These are phyloP conservation scores for Lateolabrax maculatus DNA, from an alignment of 2,797 vertebrate genomes.

Conservation along the genomic window DNA sequence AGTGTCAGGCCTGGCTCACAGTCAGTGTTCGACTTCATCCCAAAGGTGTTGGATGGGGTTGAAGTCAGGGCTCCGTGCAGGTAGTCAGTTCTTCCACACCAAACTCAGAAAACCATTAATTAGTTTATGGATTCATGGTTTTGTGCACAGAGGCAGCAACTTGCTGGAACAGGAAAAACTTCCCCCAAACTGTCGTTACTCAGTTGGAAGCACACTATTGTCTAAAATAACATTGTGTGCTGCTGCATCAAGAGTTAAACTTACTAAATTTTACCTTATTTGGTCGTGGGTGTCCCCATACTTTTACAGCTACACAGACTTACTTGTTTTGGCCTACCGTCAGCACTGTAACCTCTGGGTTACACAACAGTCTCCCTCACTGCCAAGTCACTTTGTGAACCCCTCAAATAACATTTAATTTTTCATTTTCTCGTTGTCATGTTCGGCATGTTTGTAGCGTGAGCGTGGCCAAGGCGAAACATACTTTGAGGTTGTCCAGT, in stretches of 20 bases:
- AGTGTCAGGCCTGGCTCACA: background rate
- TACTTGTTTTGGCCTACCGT: background rate
- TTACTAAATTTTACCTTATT: too few relatives aligned
- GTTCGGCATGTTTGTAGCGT: background rate
- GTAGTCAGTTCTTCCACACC: background rate
- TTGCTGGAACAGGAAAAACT: background rate
- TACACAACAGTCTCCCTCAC: background rate
- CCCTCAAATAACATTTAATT: slow-evolving; percentile 15
- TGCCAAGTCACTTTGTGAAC: background rate
- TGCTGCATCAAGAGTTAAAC: too few relatives aligned
- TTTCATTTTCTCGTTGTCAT: background rate
- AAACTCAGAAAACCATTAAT: background rate
- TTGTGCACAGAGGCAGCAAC: background rate
- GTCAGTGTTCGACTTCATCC: background rate
- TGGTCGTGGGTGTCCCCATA: background rate
- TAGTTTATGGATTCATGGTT: background rate
- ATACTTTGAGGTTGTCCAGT: slow-evolving; percentile 90
- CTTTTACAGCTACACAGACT: background rate
- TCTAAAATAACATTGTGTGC: too few relatives aligned
- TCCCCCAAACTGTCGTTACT: too few relatives aligned
- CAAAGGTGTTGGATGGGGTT: background rate
- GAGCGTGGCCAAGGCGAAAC: slow-evolving; percentile 28
- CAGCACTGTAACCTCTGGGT: background rate
- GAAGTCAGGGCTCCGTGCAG: background rate
- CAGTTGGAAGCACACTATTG: too few relatives aligned